These are phyloP conservation scores for Cyclargus thomasi DNA, from an alignment of 1,140 invertebrate genomes.

Conservation along the genomic window DNA sequence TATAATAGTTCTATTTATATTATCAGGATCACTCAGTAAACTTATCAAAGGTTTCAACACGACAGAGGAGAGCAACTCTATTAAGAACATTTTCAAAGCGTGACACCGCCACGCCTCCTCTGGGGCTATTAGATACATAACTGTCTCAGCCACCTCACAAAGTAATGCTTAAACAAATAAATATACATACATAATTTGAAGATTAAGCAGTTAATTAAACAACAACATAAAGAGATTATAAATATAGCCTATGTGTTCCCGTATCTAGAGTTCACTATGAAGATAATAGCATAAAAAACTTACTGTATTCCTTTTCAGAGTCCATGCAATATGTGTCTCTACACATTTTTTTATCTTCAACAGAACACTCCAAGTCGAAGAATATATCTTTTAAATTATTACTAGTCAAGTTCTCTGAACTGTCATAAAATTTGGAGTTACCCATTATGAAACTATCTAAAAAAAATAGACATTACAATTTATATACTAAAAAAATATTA, in stretches of 20 bases:
- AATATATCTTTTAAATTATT: slow-evolving; percentile 84
- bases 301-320: slow-evolving; percentile 77
- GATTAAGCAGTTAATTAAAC: too few species aligned
- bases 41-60: slow-evolving; percentile 85
- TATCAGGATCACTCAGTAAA: slow-evolving; percentile 93
- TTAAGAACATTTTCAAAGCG: slow-evolving; percentile 83
- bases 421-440: slow-evolving; percentile 67
- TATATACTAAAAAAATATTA: neutral
- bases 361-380: slow-evolving; percentile 90
- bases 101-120: slow-evolving; percentile 91
- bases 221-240: too few species aligned
- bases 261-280: too few species aligned
- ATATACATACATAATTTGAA: too few species aligned
- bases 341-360: slow-evolving; percentile 86
- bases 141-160: slow-evolving; percentile 87
- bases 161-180: slow-evolving; percentile 83
- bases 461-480: slow-evolving; percentile 30
- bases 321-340: slow-evolving; percentile 81
- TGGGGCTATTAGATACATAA: slow-evolving; percentile 89
- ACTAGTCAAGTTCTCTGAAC: slow-evolving; percentile 53
- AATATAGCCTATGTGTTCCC: too few species aligned
- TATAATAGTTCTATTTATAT: slow-evolving; percentile 93
- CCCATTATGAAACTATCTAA: slow-evolving; percentile 59
- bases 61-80: slow-evolving; percentile 86
- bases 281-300: too few species aligned